These are phyloP conservation scores for Gisinianus flammeolus DNA, from an alignment of 2,888 invertebrate genomes.

Conservation along the genomic window DNA sequence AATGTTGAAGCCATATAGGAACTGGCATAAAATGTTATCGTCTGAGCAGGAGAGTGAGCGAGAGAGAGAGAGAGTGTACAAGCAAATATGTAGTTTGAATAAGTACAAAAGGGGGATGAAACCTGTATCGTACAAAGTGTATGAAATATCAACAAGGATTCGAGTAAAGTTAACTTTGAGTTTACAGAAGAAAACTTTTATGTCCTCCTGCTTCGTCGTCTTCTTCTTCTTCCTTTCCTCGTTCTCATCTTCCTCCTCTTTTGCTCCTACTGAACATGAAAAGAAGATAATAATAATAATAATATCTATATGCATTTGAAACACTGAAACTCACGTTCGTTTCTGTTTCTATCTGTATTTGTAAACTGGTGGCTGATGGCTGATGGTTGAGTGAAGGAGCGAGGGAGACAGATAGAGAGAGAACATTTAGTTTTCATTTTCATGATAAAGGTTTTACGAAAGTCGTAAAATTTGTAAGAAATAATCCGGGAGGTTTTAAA, in stretches of 20 bases:
- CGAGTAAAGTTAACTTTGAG: not conserved
- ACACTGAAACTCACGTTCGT: too few relatives aligned
- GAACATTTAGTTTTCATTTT: slow-evolving; percentile 8
- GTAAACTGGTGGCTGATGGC: not conserved
- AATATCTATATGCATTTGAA: not conserved
- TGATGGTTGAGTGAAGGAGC: not conserved
- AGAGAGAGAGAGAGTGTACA: not conserved
- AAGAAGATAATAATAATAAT: not conserved
- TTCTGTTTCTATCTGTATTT: not conserved
- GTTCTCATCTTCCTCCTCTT: not conserved
- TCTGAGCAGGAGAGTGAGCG: not conserved
- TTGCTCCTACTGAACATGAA: not conserved
- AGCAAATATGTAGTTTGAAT: too few relatives aligned
- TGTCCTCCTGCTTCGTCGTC: not conserved
- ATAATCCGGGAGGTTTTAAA: slow-evolving; percentile 17
- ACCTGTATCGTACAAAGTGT: too few relatives aligned
- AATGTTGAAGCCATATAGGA: too few relatives aligned
- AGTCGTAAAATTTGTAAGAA: slow-evolving; percentile 12
- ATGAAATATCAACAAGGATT: not conserved
- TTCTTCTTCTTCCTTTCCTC: not conserved
- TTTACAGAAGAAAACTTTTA: not conserved
- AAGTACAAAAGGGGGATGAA: too few relatives aligned
- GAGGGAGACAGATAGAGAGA: not conserved
- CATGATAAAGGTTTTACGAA: slow-evolving; percentile 34
- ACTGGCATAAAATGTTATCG: not conserved